These are phyloP conservation scores for Eptatretus atami DNA, from an alignment of 2,797 vertebrate genomes.

Conservation along the genomic window DNA sequence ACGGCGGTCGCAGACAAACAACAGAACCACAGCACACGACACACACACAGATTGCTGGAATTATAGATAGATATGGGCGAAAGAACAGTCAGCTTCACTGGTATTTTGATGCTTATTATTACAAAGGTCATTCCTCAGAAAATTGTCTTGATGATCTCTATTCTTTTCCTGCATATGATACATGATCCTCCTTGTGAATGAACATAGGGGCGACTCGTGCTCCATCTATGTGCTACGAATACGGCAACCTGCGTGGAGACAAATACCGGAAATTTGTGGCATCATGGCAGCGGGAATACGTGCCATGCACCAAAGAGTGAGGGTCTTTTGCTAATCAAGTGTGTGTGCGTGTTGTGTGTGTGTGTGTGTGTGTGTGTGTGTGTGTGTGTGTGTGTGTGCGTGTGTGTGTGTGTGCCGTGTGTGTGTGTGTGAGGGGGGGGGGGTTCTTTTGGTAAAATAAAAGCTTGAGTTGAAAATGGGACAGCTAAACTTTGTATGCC, in stretches of 20 bases:
- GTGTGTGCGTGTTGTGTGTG: neutral
- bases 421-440: neutral
- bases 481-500: too few relatives aligned
- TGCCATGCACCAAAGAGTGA: constrained; percentile 1
- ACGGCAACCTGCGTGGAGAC: neutral
- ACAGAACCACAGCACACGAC: neutral
- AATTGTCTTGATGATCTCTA: too few relatives aligned
- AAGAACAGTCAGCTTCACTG: too few relatives aligned
- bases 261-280: constrained; percentile 2
- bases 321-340: neutral
- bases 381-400: neutral
- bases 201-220: neutral
- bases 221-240: neutral
- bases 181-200: neutral
- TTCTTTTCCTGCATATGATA: too few relatives aligned
- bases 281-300: neutral
- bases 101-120: too few relatives aligned
- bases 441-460: too few relatives aligned
- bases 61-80: too few relatives aligned
- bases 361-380: neutral
- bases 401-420: neutral
- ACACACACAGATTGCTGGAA: neutral
- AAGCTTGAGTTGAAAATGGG: too few relatives aligned
- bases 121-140: too few relatives aligned
- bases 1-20: neutral